These are phyloP conservation scores for Aphelinus certus DNA, from an alignment of 1,140 invertebrate genomes.

Conservation along the genomic window DNA sequence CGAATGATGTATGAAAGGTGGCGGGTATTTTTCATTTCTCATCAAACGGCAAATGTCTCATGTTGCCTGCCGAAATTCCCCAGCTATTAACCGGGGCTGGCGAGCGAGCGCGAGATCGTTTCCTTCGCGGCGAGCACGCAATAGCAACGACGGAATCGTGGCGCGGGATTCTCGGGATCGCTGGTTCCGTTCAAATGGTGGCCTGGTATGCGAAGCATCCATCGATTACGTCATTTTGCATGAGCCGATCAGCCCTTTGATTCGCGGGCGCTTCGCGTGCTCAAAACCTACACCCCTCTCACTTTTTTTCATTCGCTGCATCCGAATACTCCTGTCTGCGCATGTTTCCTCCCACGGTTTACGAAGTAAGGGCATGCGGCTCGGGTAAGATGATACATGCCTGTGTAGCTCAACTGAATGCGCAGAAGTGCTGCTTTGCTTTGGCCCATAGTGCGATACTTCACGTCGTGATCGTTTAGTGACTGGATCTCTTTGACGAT, in stretches of 20 bases:
- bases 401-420: neutral
- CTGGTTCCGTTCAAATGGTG: neutral
- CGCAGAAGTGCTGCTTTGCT: neutral
- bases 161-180: constrained; percentile 27
- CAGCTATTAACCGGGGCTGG: constrained; percentile 5
- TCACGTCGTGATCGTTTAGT: neutral
- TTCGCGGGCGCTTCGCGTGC: constrained; percentile 20
- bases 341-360: constrained; percentile 13
- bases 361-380: neutral
- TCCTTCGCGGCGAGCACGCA: neutral
- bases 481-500: neutral
- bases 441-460: too few species aligned
- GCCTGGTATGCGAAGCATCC: constrained; percentile 20
- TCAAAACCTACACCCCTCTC: constrained; percentile 3
- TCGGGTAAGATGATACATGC: constrained; percentile 24
- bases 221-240: constrained; percentile 26
- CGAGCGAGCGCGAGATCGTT: too few species aligned
- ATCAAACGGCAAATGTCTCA: constrained; percentile 25
- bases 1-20: too few species aligned
- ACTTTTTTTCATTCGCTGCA: neutral
- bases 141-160: neutral
- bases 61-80: constrained; percentile 28
- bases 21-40: constrained; percentile 2
- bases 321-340: neutral
- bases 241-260: constrained; percentile 19